Base-by-base conservation (phyloP, 2,797 vertebrate genomes). In the Petrocephalus schoutedeni region DNA sequence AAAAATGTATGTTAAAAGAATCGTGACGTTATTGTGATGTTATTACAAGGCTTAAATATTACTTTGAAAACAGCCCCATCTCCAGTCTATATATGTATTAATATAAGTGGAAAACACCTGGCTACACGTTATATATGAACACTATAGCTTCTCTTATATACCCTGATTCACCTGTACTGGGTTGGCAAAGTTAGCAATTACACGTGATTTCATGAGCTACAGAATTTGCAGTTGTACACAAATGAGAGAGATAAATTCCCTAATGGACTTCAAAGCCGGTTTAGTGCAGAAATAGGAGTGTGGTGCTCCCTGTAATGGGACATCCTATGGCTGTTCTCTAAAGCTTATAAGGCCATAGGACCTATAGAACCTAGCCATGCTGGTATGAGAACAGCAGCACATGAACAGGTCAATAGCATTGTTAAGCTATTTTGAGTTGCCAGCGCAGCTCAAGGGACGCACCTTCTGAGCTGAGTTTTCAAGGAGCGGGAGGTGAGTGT, bases 401-500 rank as follows among this genome's bases (percentile, higher is more conserved):
- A 56, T 16, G 12, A 32, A 32, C 49, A 49, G 4, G 19, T 12
- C 49, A 32, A 16, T 16, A 5, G 6, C 19, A 36, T 28, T 49
- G 49, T 86, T 36, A 86, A 16, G 56, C 23, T 58, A 36, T 59
- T 54, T 58, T 12, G 54, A 59, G 4, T 85, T 53, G 82, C 83
- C 80, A 92, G 96, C 96, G 94, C 96, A 96, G 89, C 95, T 96
- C 92, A 95, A 95, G 59, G 96, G 92, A 86, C 94, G 95, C 49
- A 95, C 94, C 89, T 94, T 94, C 56, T 94, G 94, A 64, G 95
- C 94, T 56, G 96, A 93, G 89, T 96, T 95, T 16, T 96, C 95
- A 89, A 97, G 93, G 74, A 97, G 93, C 2, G 97, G 96, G 91
- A 97, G 96, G 92, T 95, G 95, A 74, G 96, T 95, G 87, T 97